A percentile compares a stretch with the other conserved stretches of the same genome.
Evolutionary conservation across 2,113 vertebrate species (phyloP).

Genomic region (Callorhinus ursinus): DNA sequence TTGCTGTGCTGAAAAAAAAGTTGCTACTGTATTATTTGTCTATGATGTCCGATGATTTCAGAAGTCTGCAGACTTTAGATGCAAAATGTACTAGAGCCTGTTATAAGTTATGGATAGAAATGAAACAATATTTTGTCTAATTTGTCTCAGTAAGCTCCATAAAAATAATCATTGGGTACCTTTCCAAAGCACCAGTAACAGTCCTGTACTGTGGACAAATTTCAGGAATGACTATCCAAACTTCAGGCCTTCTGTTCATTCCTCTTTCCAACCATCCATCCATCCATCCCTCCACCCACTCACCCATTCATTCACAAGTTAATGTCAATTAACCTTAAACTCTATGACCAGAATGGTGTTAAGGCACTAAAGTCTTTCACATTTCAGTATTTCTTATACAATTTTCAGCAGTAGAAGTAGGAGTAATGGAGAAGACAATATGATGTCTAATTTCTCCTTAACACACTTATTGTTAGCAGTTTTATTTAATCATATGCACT

Average conservation of each 20-base stretch:
- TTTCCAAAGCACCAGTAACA: neutral
- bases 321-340: neutral
- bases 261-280: neutral
- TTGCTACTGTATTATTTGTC: neutral
- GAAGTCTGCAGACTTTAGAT: neutral
- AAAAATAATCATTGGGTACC: neutral
- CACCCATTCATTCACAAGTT: neutral
- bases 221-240: neutral
- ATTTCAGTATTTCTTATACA: neutral
- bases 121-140: neutral
- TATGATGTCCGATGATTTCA: constrained; percentile 9
- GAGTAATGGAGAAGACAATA: neutral
- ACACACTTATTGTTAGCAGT: neutral
- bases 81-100: neutral
- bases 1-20: constrained; percentile 2
- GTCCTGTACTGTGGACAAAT: neutral
- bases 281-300: neutral
- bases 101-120: neutral
- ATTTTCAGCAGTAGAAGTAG: neutral
- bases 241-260: neutral
- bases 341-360: neutral
- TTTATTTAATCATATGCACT: constrained; percentile 9
- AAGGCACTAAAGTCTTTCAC: neutral
- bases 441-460: neutral
- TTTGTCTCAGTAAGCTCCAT: constrained; percentile 15